Percentiles rank a stretch among this genome's conserved stretches.
Evolutionary conservation across 2,797 vertebrate species (phyloP).

Genomic region (Protosalanx chinensis): DNA sequence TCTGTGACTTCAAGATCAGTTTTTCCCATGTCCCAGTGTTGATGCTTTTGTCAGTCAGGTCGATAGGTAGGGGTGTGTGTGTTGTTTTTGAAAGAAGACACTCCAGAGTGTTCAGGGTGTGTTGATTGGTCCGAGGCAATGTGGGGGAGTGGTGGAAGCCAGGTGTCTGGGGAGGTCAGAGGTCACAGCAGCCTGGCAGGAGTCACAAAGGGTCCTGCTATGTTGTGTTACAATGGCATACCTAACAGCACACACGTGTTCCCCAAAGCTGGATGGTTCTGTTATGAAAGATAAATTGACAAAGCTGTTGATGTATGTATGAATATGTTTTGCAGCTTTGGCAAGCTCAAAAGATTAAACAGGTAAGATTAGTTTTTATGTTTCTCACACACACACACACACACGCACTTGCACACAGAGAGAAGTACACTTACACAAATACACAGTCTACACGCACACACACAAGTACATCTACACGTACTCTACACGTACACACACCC

Average conservation of each 20-base stretch:
- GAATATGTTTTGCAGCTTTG: slow-evolving; percentile 77
- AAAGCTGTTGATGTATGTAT: too few species aligned
- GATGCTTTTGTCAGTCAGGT: too few species aligned
- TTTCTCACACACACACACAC: background rate
- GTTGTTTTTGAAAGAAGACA: slow-evolving; percentile 25
- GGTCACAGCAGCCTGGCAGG: background rate
- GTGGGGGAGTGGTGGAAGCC: slow-evolving; percentile 9
- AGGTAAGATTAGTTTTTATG: slow-evolving; percentile 70
- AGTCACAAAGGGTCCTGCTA: too few species aligned
- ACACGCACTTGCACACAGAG: background rate
- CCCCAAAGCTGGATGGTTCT: background rate
- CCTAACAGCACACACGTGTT: background rate
- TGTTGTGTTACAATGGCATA: background rate
- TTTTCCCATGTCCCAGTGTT: background rate
- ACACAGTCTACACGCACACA: slow-evolving; percentile 1
- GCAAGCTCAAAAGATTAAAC: slow-evolving; percentile 93
- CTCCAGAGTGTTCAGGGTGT: slow-evolving; percentile 15
- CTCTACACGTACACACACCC: background rate
- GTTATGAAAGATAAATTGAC: too few species aligned
- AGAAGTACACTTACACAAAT: background rate
- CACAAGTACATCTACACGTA: background rate
- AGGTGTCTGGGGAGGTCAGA: slow-evolving; percentile 20
- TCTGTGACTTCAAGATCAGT: background rate
- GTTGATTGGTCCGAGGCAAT: slow-evolving; percentile 15
- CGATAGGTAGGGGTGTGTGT: background rate